phyloP scores from a whole-genome alignment of 2,888 invertebrate species.

The Drosophila paracracens region DNA sequence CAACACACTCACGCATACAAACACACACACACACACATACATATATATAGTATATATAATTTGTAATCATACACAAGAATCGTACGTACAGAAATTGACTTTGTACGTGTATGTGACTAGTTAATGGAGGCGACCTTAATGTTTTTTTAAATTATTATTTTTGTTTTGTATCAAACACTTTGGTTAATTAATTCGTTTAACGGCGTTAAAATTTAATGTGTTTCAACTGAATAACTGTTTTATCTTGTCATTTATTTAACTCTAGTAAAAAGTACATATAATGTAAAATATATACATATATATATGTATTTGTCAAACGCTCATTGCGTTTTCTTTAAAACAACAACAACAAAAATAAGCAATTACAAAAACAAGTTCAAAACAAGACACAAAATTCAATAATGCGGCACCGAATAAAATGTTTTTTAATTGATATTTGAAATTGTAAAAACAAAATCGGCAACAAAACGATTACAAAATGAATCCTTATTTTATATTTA shows the following conservation, averaged over 20 bases:
- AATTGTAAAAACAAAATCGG: constrained; percentile 2
- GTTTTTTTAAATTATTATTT: constrained; percentile 12
- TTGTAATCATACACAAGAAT: constrained; percentile 21
- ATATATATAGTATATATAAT: neutral
- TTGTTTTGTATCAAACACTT: constrained; percentile 9
- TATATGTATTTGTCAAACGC: constrained; percentile 5
- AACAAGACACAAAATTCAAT: constrained; percentile 33
- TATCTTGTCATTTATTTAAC: constrained; percentile 59
- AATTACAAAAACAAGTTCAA: constrained; percentile 25
- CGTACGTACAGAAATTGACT: constrained; percentile 11
- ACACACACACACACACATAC: constrained; percentile 10
- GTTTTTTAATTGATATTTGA: constrained; percentile 17
- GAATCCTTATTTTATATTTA: constrained; percentile 9
- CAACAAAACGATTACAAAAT: constrained; percentile 14
- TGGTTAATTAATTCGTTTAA: constrained; percentile 35
- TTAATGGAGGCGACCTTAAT: constrained; percentile 26
- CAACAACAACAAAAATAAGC: neutral
- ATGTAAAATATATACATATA: constrained; percentile 11
- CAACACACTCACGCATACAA: constrained; percentile 17
- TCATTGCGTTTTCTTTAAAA: constrained; percentile 11
- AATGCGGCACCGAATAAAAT: constrained; percentile 37
- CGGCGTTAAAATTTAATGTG: constrained; percentile 41
- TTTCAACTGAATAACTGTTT: constrained; percentile 52
- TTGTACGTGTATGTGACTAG: constrained; percentile 11
- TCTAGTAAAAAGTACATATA: constrained; percentile 23